Percentiles rank a stretch among this genome's conserved stretches.
These are phyloP conservation scores for Gymnorhina tibicen DNA, from an alignment of 2,113 vertebrate genomes.

Conservation along the genomic window DNA sequence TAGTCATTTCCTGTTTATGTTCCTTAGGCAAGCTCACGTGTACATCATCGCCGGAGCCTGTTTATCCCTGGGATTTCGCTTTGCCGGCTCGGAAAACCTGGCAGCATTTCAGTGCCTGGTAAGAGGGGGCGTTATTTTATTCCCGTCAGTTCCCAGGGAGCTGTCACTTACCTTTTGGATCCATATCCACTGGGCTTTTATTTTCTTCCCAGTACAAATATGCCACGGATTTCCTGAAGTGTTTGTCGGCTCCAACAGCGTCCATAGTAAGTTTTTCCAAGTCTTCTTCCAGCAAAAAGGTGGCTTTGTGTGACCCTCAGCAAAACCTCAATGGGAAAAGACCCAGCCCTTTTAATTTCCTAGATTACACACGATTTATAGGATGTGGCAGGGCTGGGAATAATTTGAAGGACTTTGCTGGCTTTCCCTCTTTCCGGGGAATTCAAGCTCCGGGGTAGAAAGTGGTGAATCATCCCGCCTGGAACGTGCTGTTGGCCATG, in stretches of 20 bases:
- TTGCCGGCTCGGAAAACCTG: conserved; percentile 93
- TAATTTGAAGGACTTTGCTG: neutral
- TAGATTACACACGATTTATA: neutral
- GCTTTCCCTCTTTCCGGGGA: neutral
- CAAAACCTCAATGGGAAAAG: neutral
- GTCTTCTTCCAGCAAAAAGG: neutral
- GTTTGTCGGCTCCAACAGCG: conserved; percentile 84
- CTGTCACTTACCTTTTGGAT: neutral
- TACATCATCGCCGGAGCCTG: conserved; percentile 97
- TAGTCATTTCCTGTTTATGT: neutral
- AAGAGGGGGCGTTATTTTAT: neutral
- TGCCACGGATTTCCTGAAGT: conserved; percentile 91
- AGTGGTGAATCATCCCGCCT: accelerated
- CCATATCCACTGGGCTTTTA: neutral
- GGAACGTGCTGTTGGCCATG: neutral
- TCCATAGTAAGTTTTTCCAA: conserved; percentile 82
- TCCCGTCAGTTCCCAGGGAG: neutral
- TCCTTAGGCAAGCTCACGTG: conserved; percentile 91
- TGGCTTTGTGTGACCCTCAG: neutral
- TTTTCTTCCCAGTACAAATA: conserved; percentile 83
- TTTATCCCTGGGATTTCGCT: conserved; percentile 92
- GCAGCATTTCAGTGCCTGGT: conserved; percentile 96
- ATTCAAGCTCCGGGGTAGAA: neutral
- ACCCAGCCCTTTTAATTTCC: neutral
- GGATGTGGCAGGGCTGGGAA: neutral